phyloP scores from a whole-genome alignment of 2,888 invertebrate genomes.

The Brachylomia viminalis region DNA sequence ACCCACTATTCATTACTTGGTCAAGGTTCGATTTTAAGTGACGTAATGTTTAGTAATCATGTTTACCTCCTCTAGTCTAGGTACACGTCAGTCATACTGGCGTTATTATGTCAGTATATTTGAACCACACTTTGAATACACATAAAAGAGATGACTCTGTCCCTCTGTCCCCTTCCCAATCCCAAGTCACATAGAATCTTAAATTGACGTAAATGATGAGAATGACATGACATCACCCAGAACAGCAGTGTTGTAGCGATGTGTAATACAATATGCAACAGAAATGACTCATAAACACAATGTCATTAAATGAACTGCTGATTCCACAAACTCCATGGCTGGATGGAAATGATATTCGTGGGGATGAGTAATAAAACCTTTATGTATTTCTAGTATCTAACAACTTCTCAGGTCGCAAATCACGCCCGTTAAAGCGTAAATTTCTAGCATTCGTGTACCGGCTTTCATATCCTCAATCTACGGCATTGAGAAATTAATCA shows the following conservation, averaged over 20 bases:
- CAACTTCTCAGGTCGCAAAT: constrained; percentile 21
- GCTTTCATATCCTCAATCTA: too few species aligned
- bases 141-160: constrained; percentile 12
- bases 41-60: constrained; percentile 52
- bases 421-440: constrained; percentile 14
- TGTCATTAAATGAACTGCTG: constrained; percentile 59
- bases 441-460: too few species aligned
- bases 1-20: constrained; percentile 58
- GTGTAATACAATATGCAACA: constrained; percentile 81
- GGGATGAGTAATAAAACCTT: constrained; percentile 39
- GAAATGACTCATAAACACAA: constrained; percentile 78
- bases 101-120: constrained; percentile 30
- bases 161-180: constrained; percentile 7
- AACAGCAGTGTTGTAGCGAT: constrained; percentile 71
- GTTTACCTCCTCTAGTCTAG: constrained; percentile 60
- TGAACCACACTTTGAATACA: constrained; percentile 25
- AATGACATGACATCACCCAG: constrained; percentile 81
- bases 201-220: constrained; percentile 57
- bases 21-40: constrained; percentile 66
- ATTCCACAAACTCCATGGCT: constrained; percentile 58
- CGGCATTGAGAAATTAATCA: too few species aligned
- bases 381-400: neutral
- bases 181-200: constrained; percentile 34
- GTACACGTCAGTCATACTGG: constrained; percentile 29
- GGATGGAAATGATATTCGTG: constrained; percentile 55